Conservation (phyloP, 2,888 invertebrate genomes). For the Phanerotoma sp. region DNA sequence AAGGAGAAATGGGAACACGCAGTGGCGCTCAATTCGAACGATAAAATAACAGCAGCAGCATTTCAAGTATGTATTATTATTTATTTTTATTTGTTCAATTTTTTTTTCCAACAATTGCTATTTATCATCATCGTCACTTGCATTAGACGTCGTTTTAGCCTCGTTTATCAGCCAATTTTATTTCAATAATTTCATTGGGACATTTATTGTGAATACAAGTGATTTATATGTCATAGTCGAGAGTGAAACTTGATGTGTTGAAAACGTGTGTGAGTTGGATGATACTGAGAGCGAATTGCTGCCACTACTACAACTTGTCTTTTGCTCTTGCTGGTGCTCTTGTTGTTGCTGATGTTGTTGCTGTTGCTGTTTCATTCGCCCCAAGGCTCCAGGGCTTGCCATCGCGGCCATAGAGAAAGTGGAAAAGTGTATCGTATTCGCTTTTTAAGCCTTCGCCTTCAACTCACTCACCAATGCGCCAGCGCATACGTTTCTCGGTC, state of each 20-base stretch:
- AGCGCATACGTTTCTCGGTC: constrained; percentile 27
- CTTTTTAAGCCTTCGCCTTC: constrained; percentile 29
- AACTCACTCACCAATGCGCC: constrained; percentile 19
- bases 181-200: too few species aligned
- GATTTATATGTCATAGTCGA: background rate
- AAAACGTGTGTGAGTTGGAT: too few species aligned
- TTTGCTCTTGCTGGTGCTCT: too few species aligned
- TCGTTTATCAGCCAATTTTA: too few species aligned
- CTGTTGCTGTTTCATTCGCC: constrained; percentile 8
- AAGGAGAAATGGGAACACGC: constrained; percentile 51
- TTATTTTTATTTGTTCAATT: too few species aligned
- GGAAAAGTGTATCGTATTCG: constrained; percentile 47
- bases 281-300: constrained; percentile 35
- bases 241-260: constrained; percentile 21
- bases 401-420: constrained; percentile 50
- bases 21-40: constrained; percentile 47
- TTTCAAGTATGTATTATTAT: too few species aligned
- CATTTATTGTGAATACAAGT: too few species aligned
- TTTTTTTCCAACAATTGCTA: too few species aligned
- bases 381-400: constrained; percentile 38
- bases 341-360: too few species aligned
- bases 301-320: background rate
- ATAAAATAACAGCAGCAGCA: too few species aligned
- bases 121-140: too few species aligned
- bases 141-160: too few species aligned